Evolutionary conservation across 2,113 vertebrate genomes (phyloP), one percentile per base, ranked within the genome.

Genomic region (Pristiophorus japonicus): DNA sequence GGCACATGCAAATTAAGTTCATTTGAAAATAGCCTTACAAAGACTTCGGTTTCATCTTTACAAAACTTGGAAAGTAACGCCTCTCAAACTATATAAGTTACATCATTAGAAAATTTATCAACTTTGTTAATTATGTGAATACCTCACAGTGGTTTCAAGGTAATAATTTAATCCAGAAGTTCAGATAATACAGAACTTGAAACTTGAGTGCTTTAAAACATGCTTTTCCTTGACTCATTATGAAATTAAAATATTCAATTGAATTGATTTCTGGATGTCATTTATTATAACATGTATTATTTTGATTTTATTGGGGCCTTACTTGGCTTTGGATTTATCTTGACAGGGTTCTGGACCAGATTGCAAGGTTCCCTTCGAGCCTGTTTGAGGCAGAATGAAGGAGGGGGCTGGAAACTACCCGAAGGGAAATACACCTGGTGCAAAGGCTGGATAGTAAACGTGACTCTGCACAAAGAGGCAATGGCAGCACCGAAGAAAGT

Each of bases 11-110:
- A 63, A 92, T 92, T 92, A 92, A 63, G 38, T 92, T 38, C 34
- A 92, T 63, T 92, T 63, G 24, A 92, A 92, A n/a, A 92, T 92
- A 63, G 59, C 34, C 88, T 92, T 92, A 65, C 34, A 92, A 92
- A 92, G 34, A 63, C 22, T 14, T 16, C 38, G 22, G 59, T 38
- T 92, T 92, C 38, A 38, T 34, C 16, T 63, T 38, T 92, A 63
- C n/a, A 4, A 22, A 92, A 38, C 55, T 92, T 63, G 20, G 0
- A 34, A n/a, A 63, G 34, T 92, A 63, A 65, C 20, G 63, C 34
- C 10, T 92, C 34, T 22, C 38, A 65, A 18, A 45, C 42, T 45
- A 38, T 22, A 5, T 42, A 81, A 81, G 78, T 81, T 81, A 45
- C 38, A 20, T 81, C 45, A 81, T 81, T 24, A 63, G 34, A 7